phyloP scores from a whole-genome alignment of 64 coral and sea anemone species.

The Pocillopora verrucosa region DNA sequence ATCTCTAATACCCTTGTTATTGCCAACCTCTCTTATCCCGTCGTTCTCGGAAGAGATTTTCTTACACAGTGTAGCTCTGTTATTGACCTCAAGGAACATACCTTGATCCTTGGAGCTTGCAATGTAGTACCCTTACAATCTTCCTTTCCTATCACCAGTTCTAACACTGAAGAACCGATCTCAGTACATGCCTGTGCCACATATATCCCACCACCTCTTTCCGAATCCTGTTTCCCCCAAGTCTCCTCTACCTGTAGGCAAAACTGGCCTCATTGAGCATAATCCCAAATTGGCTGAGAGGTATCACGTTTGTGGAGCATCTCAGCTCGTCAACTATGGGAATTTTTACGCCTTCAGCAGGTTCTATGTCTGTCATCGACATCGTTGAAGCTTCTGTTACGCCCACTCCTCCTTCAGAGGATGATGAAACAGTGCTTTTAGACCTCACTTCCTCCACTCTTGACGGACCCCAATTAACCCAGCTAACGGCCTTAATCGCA shows the following conservation, averaged over 20 bases:
- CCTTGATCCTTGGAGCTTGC: neutral
- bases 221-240: conserved; percentile 1
- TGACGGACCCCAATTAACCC: neutral
- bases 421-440: neutral
- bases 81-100: neutral
- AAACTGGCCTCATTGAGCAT: neutral
- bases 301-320: conserved; percentile 7
- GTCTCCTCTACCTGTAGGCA: neutral
- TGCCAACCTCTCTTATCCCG: conserved; percentile 7
- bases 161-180: neutral
- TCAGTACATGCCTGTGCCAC: conserved; percentile 12
- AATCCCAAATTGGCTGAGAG: neutral
- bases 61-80: conserved; percentile 17
- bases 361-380: neutral
- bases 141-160: no score
- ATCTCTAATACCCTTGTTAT: neutral
- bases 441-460: neutral
- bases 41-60: conserved; percentile 44
- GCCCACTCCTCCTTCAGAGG: neutral
- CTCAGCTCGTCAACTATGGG: conserved; percentile 35
- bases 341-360: neutral
- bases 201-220: conserved; percentile 3
- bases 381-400: neutral
- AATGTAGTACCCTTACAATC: neutral
- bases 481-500: neutral